Evolutionary conservation across 2,113 vertebrate genomes (phyloP), one percentile per base, ranked within the genome.

Genomic region (Grus americana): DNA sequence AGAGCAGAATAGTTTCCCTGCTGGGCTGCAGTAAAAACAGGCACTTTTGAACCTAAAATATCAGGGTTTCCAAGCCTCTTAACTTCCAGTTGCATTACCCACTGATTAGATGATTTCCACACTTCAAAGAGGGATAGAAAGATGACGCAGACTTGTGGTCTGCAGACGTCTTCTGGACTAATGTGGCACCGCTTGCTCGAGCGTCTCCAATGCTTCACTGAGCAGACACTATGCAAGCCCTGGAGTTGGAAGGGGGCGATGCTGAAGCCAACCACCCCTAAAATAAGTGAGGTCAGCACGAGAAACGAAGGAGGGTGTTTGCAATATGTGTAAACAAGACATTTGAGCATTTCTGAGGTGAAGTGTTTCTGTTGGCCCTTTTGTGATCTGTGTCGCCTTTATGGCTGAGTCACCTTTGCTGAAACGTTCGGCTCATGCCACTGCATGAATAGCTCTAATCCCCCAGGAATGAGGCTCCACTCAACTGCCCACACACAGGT

Each of bases 141-240:
- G 15, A 16, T 71, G 62, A 44, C 2, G 3, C 38, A 59, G 47
- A 14, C 36, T 55, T 65, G 63, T 7, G 65, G 65, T 71, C 83
- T 74, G 42, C 55, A 36, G 54, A 23, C 0, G 1, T 86, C 50
- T 30, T 71, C 59, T 70, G 55, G 14, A 24, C 46, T 54, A 27
- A 73, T 2, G 6, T 5, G 52, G 38, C 27, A 46, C 27, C 0
- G 0, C 65, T 85, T 46, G 32, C 58, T 76, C 0, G 1, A 76
- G 46, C 76, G 20, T 73, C 38, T 63, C 1, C 1, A 83, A 23
- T 0, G 4, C 54, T 32, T 62, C 65, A 12, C 34, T 24, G 12
- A 86, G 55, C 0, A 0, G 47, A 36, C 20, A 10, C 24, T n/a
- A 4, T 12, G 46, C 12, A 50, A 89, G 27, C 24, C 61, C 14